Percentiles rank a stretch among this genome's conserved stretches.
phyloP scores from a whole-genome alignment of 2,797 vertebrate genomes.

The Lutjanus campechanus region DNA sequence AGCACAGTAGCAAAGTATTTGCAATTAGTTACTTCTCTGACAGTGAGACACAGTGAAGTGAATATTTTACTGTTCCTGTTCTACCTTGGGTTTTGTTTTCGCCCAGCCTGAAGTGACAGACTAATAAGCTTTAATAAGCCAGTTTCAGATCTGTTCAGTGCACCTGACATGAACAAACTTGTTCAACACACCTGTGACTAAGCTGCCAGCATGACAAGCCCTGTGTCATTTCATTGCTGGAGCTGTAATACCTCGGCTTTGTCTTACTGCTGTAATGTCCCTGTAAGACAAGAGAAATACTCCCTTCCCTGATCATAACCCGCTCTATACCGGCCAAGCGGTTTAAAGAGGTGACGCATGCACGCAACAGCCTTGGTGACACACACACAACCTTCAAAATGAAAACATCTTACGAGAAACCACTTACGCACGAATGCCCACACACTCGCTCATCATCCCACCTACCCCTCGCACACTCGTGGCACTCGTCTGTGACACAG shows the following conservation, averaged over 20 bases:
- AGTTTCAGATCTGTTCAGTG: slow-evolving; percentile 42
- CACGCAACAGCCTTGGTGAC: slow-evolving; percentile 71
- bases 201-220: slow-evolving; percentile 57
- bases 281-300: slow-evolving; percentile 43
- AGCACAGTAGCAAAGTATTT: too few relatives aligned
- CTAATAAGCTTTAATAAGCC: slow-evolving; percentile 50
- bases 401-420: slow-evolving; percentile 71
- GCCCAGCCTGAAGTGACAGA: slow-evolving; percentile 46
- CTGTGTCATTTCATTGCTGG: slow-evolving; percentile 52
- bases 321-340: neutral
- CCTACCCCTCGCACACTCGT: slow-evolving; percentile 52
- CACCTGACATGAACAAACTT: slow-evolving; percentile 74
- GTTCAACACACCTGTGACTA: slow-evolving; percentile 77
- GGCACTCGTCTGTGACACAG: slow-evolving; percentile 53
- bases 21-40: too few relatives aligned
- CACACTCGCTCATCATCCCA: slow-evolving; percentile 68
- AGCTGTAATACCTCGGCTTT: slow-evolving; percentile 42
- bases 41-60: neutral
- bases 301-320: slow-evolving; percentile 20
- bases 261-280: slow-evolving; percentile 45
- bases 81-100: slow-evolving; percentile 7
- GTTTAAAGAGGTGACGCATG: slow-evolving; percentile 62
- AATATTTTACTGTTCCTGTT: slow-evolving; percentile 22
- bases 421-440: slow-evolving; percentile 75
- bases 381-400: slow-evolving; percentile 79